Percentiles rank a stretch among this genome's conserved stretches.
Evolutionary conservation across 2,797 vertebrate genomes (phyloP).

Genomic region (Chelon labrosus): DNA sequence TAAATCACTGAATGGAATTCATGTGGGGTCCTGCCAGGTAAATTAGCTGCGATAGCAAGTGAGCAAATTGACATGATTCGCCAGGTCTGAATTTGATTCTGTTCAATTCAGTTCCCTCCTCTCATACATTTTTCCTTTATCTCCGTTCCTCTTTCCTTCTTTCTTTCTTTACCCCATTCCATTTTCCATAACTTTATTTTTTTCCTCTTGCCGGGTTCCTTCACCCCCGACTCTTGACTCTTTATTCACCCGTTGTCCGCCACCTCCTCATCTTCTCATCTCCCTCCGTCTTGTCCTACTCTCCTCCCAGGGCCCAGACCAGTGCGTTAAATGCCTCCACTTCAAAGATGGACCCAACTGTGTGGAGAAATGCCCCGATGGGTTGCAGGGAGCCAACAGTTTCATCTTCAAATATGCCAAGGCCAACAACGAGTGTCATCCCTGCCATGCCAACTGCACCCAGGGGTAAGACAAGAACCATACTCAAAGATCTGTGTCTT

Average conservation of each 20-base stretch:
- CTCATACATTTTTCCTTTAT: background rate
- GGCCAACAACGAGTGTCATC: slow-evolving; percentile 94
- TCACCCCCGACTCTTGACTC: slow-evolving; percentile 16
- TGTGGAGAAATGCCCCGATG: slow-evolving; percentile 97
- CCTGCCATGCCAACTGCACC: slow-evolving; percentile 95
- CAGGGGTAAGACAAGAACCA: slow-evolving; percentile 89
- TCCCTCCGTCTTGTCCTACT: slow-evolving; percentile 2
- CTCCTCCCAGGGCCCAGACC: slow-evolving; percentile 91
- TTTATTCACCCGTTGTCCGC: slow-evolving; percentile 24
- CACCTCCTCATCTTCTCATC: slow-evolving; percentile 34
- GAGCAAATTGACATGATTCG: slow-evolving; percentile 64
- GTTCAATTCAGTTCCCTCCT: slow-evolving; percentile 15
- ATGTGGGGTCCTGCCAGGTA: slow-evolving; percentile 20
- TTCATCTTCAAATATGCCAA: slow-evolving; percentile 98
- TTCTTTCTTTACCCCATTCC: background rate
- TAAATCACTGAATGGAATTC: slow-evolving; percentile 54
- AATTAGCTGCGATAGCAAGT: slow-evolving; percentile 50
- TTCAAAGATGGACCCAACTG: slow-evolving; percentile 98
- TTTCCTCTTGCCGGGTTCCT: background rate
- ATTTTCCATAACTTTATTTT: slow-evolving; percentile 18
- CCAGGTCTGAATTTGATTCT: slow-evolving; percentile 58
- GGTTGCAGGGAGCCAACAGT: slow-evolving; percentile 94
- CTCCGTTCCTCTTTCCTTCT: slow-evolving; percentile 12
- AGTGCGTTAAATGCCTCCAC: slow-evolving; percentile 94
- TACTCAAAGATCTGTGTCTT: slow-evolving; percentile 17